These are phyloP conservation scores for Scaptomyza graminum DNA, from an alignment of 1,140 invertebrate genomes.

Conservation along the genomic window DNA sequence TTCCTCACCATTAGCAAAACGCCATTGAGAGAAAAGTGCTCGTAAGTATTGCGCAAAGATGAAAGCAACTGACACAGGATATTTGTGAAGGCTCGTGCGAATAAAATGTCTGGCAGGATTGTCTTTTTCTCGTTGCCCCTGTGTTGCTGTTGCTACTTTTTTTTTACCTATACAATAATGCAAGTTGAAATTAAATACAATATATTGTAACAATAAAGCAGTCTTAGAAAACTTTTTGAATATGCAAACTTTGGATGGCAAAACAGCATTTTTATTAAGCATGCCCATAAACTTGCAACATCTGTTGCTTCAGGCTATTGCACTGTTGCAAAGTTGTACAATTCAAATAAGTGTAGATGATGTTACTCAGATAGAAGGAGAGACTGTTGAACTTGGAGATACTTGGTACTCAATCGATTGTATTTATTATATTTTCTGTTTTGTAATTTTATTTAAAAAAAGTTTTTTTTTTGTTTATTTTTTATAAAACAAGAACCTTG, in stretches of 20 bases:
- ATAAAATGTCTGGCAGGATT: constrained; percentile 40
- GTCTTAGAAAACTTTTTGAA: constrained; percentile 26
- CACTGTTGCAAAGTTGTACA: not conserved
- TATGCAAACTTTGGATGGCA: constrained; percentile 4
- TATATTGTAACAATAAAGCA: constrained; percentile 4
- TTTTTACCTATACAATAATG: constrained; percentile 11
- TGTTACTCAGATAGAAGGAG: no score
- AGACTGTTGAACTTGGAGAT: no score
- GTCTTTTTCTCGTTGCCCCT: not conserved
- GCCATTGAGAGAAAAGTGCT: not conserved
- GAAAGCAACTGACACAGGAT: constrained; percentile 36
- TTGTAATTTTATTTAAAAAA: no score
- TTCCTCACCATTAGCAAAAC: constrained; percentile 54
- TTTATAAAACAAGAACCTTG: no score
- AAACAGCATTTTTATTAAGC: constrained; percentile 13
- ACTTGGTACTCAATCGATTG: no score
- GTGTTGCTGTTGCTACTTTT: constrained; percentile 21
- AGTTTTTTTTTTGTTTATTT: no score
- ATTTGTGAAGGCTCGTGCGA: constrained; percentile 26
- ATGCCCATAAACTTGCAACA: constrained; percentile 12
- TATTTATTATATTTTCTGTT: no score
- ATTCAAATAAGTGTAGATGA: not conserved
- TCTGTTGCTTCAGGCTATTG: constrained; percentile 5
- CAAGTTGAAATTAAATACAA: constrained; percentile 20
- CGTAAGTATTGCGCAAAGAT: constrained; percentile 29